Conservation (phyloP, 2,888 invertebrate species). For the Brachyopa scutellaris region DNA sequence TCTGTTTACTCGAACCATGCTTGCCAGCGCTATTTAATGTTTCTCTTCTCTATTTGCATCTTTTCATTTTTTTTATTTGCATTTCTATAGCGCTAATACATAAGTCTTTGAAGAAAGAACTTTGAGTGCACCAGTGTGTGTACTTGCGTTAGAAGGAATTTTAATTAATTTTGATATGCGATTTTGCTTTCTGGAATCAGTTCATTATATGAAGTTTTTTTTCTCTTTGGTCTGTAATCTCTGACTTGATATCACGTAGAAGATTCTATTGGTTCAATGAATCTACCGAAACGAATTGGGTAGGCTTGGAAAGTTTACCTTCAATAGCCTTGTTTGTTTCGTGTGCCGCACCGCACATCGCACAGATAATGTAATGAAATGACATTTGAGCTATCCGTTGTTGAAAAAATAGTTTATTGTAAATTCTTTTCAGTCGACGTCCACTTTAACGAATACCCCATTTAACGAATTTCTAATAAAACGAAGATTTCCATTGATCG, state of each 20-base stretch:
- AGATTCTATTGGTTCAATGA: not conserved
- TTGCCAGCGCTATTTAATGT: constrained; percentile 48
- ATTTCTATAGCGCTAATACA: constrained; percentile 63
- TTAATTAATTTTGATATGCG: constrained; percentile 67
- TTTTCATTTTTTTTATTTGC: constrained; percentile 16
- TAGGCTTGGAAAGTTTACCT: too few relatives aligned
- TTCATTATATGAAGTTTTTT: constrained; percentile 40
- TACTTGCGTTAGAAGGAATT: constrained; percentile 64
- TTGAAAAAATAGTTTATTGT: too few relatives aligned
- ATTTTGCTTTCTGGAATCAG: constrained; percentile 60
- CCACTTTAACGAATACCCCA: too few relatives aligned
- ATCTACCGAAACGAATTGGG: not conserved
- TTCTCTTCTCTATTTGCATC: constrained; percentile 8
- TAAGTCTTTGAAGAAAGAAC: constrained; percentile 54
- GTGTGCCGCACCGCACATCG: too few relatives aligned
- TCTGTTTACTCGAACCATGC: constrained; percentile 63
- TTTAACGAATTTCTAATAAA: too few relatives aligned
- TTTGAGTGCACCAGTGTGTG: constrained; percentile 9
- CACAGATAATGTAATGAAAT: too few relatives aligned
- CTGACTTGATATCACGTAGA: too few relatives aligned
- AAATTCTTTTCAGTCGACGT: too few relatives aligned
- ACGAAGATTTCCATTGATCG: too few relatives aligned
- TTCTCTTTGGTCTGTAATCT: constrained; percentile 22
- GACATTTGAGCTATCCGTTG: too few relatives aligned
- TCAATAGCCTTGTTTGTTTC: too few relatives aligned